Conservation (phyloP, 2,797 vertebrate species). For the Sarcophilus harrisii region DNA sequence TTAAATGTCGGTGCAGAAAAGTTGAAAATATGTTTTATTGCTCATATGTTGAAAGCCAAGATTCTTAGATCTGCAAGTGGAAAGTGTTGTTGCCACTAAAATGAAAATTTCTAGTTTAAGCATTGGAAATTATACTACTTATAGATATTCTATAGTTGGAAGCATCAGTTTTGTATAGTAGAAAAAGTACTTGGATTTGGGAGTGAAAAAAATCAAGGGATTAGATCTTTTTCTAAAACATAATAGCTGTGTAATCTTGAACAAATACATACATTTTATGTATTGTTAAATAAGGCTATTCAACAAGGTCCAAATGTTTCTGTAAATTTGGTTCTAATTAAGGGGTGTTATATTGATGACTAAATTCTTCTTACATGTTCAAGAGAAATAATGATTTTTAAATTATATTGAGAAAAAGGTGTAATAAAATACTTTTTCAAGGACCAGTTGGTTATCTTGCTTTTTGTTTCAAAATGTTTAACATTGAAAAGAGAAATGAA, state of each 20-base stretch:
- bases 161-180: neutral
- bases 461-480: neutral
- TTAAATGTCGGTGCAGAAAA: constrained; percentile 8
- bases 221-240: neutral
- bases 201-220: neutral
- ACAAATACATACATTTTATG: neutral
- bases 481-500: neutral
- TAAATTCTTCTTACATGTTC: neutral
- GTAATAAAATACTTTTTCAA: neutral
- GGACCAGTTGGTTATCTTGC: neutral
- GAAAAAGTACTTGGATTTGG: neutral
- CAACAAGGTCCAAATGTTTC: neutral
- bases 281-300: no score
- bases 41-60: constrained; percentile 40
- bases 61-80: constrained; percentile 29
- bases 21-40: neutral
- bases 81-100: neutral
- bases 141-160: neutral
- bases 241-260: neutral
- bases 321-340: neutral
- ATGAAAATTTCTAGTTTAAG: neutral
- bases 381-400: neutral
- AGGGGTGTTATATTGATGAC: neutral
- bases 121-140: neutral
- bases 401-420: neutral